These are phyloP conservation scores for Pseudoatta argentina DNA, from an alignment of 1,140 invertebrate species.

Conservation along the genomic window DNA sequence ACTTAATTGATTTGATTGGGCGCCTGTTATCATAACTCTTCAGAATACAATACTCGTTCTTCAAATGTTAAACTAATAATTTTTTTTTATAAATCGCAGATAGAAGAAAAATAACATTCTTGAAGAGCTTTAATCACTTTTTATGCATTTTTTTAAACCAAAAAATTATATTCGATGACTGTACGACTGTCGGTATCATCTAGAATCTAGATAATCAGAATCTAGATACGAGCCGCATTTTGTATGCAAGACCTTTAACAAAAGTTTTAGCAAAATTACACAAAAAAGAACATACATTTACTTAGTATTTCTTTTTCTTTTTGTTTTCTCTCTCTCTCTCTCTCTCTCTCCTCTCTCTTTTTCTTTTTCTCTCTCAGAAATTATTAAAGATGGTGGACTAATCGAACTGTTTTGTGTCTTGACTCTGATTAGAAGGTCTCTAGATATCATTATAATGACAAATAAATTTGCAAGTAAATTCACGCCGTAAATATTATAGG, in stretches of 20 bases:
- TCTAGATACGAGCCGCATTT: too few species aligned
- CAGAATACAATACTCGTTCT: background rate
- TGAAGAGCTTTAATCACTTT: background rate
- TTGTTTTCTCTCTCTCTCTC: too few species aligned
- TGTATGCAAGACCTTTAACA: too few species aligned
- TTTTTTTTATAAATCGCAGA: background rate
- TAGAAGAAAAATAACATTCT: background rate
- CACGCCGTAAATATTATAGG: background rate
- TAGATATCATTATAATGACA: background rate
- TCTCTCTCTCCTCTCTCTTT: too few species aligned
- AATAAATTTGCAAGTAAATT: conserved; percentile 13
- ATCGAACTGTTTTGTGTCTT: too few species aligned
- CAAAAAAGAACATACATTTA: too few species aligned
- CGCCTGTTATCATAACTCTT: background rate
- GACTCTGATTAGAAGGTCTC: too few species aligned
- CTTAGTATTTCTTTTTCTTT: too few species aligned
- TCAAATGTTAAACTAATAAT: background rate
- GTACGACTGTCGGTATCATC: background rate
- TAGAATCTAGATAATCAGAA: too few species aligned
- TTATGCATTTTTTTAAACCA: background rate
- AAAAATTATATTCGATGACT: background rate
- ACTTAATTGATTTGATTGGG: background rate
- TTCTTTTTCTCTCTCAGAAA: too few species aligned
- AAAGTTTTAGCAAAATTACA: too few species aligned
- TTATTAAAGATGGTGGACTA: too few species aligned